Conservation (phyloP, 2,797 vertebrate species). For the Threskiornis aethiopicus region DNA sequence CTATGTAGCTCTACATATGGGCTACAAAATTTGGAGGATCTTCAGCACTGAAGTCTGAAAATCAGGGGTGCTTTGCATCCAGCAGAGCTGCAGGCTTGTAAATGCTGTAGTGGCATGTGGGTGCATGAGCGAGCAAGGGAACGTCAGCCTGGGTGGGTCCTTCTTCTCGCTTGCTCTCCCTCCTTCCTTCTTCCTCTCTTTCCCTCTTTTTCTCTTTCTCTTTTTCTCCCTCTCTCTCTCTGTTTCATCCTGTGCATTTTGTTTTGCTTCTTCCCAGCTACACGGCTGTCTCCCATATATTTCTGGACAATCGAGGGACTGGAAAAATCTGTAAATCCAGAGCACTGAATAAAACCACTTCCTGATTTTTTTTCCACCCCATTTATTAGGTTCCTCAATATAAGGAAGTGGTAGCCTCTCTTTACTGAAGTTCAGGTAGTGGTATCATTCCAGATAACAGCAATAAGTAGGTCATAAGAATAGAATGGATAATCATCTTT, state of each 20-base stretch:
- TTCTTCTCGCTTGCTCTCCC: neutral
- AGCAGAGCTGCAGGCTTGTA: neutral
- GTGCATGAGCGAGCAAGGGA: neutral
- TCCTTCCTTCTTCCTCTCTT: neutral
- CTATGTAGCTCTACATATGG: neutral
- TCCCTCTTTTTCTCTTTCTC: neutral
- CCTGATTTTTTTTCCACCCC: neutral
- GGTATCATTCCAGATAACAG: neutral
- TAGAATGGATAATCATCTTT: neutral
- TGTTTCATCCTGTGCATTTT: neutral
- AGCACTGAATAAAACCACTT: slow-evolving; percentile 3
- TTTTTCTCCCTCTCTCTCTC: neutral
- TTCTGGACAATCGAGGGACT: neutral
- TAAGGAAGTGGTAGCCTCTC: neutral
- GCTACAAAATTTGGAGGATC: neutral
- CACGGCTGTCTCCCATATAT: neutral
- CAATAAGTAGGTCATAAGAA: neutral
- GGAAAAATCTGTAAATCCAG: neutral
- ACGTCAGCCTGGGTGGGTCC: neutral
- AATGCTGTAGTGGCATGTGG: neutral
- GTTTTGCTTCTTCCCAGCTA: neutral
- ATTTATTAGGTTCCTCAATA: slow-evolving; percentile 6
- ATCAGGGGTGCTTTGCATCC: neutral
- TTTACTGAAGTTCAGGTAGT: neutral
- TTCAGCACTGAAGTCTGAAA: neutral